Percentiles rank a stretch among this genome's conserved stretches.
phyloP scores from a whole-genome alignment of 2,113 vertebrate species.

The Lagenorhynchus albirostris region DNA sequence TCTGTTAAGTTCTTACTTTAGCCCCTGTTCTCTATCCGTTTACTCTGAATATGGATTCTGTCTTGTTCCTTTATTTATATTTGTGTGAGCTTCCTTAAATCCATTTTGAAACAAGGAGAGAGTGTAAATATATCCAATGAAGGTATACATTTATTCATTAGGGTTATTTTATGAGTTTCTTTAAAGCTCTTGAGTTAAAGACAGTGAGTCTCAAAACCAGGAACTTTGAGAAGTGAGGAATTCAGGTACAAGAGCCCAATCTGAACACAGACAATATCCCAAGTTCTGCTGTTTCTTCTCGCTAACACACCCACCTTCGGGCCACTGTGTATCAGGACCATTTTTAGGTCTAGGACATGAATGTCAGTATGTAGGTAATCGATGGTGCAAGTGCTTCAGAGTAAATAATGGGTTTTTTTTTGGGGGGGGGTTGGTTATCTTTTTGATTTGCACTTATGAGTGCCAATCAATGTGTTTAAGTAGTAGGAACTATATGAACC shows the following conservation, averaged over 20 bases:
- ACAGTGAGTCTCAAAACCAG: not conserved
- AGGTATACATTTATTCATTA: not conserved
- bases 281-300: no score
- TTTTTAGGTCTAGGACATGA: not conserved
- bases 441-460: not conserved
- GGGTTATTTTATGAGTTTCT: not conserved
- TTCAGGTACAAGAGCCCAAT: not conserved
- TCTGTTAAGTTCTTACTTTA: not conserved
- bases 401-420: not conserved
- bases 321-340: no score
- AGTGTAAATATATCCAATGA: not conserved
- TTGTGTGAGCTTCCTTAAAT: not conserved
- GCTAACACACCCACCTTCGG: rapidly evolving
- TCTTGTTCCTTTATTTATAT: not conserved
- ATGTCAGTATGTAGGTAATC: rapidly evolving
- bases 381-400: not conserved
- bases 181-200: not conserved
- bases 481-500: not conserved
- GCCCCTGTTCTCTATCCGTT: not conserved
- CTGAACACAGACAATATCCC: not conserved
- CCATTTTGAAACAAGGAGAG: not conserved
- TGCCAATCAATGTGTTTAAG: not conserved
- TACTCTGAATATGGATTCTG: not conserved
- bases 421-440: not conserved
- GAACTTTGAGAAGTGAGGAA: not conserved